These are phyloP conservation scores for Trachurus trachurus DNA, from an alignment of 2,797 vertebrate genomes.

Conservation along the genomic window DNA sequence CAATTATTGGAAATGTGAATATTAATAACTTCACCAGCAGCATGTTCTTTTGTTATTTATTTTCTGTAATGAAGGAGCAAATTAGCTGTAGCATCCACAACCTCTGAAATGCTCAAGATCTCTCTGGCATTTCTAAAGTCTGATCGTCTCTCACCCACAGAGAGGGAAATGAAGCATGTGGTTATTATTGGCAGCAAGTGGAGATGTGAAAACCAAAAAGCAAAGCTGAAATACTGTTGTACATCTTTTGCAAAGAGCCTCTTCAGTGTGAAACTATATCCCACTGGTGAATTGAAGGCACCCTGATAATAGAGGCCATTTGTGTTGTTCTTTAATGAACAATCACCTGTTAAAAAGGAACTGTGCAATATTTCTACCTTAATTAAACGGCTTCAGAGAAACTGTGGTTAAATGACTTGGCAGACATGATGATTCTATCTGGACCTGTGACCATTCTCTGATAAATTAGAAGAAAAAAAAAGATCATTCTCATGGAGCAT, in stretches of 20 bases:
- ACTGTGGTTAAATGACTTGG: too few species aligned
- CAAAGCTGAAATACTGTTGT: slow-evolving; percentile 26
- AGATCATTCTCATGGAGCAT: too few species aligned
- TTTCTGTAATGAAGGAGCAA: slow-evolving; percentile 55
- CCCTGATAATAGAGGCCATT: background rate
- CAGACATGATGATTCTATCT: too few species aligned
- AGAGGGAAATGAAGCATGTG: slow-evolving; percentile 68
- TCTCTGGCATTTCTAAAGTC: slow-evolving; percentile 45
- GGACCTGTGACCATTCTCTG: too few species aligned
- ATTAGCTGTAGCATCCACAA: slow-evolving; percentile 41
- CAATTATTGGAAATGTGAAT: slow-evolving; percentile 34
- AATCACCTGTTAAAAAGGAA: too few species aligned
- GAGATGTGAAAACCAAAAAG: slow-evolving; percentile 40
- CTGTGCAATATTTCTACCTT: too few species aligned
- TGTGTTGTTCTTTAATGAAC: background rate
- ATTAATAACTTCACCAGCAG: slow-evolving; percentile 34
- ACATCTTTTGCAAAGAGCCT: slow-evolving; percentile 18
- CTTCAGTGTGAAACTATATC: slow-evolving; percentile 3
- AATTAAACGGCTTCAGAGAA: too few species aligned
- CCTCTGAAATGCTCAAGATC: slow-evolving; percentile 36
- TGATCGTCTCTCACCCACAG: slow-evolving; percentile 53
- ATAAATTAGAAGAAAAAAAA: too few species aligned
- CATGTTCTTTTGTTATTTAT: slow-evolving; percentile 50
- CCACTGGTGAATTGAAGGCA: background rate
- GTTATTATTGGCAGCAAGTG: slow-evolving; percentile 55